A percentile compares a stretch with the other conserved stretches of the same genome.
phyloP scores from a whole-genome alignment of 2,113 vertebrate genomes.

The Edolisoma coerulescens region DNA sequence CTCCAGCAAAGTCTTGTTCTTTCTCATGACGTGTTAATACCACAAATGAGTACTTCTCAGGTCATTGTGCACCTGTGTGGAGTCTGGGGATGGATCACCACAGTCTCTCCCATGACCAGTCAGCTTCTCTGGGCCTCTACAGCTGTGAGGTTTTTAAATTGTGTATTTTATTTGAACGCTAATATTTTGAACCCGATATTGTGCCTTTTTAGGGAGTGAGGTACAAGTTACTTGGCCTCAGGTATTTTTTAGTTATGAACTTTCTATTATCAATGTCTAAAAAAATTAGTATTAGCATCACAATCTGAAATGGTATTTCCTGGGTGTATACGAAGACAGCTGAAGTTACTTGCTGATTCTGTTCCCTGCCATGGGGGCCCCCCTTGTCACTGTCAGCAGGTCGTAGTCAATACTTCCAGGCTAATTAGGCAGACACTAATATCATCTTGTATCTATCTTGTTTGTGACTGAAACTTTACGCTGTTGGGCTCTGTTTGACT shows the following conservation, averaged over 20 bases:
- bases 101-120: rapidly evolving
- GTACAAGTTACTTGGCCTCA: not conserved
- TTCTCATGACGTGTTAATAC: not conserved
- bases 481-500: not conserved
- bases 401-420: not conserved
- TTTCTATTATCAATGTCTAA: not conserved
- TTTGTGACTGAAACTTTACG: not conserved
- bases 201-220: not conserved
- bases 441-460: not conserved
- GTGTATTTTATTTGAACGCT: not conserved
- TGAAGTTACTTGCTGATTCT: not conserved
- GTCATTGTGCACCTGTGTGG: rapidly evolving
- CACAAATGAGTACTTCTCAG: not conserved
- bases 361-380: not conserved
- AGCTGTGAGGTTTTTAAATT: not conserved
- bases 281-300: not conserved
- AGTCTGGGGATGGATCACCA: not conserved
- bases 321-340: not conserved
- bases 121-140: not conserved
- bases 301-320: not conserved
- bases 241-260: not conserved
- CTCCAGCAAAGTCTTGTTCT: not conserved
- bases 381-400: not conserved
- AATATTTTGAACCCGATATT: not conserved
- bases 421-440: not conserved